These are phyloP conservation scores for Mimumesa dahlbomi DNA, from an alignment of 2,888 invertebrate species.

Conservation along the genomic window DNA sequence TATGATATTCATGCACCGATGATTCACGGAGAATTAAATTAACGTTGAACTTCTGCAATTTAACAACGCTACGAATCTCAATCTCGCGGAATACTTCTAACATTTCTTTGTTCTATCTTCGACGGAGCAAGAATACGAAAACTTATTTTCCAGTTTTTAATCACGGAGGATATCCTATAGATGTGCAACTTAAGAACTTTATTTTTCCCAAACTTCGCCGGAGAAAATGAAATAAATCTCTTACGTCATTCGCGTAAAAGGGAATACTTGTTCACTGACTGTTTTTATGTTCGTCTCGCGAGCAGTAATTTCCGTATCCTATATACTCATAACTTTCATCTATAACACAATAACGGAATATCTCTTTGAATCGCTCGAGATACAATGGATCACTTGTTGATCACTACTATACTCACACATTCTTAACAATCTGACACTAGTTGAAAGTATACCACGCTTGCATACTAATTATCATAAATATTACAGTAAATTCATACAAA, in stretches of 20 bases:
- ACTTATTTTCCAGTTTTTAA: slow-evolving; percentile 52
- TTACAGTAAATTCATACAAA: too few relatives aligned
- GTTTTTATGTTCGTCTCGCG: slow-evolving; percentile 28
- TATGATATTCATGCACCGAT: slow-evolving; percentile 4
- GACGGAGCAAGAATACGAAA: slow-evolving; percentile 13
- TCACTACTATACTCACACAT: too few relatives aligned
- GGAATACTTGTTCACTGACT: slow-evolving; percentile 1
- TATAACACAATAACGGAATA: slow-evolving; percentile 22
- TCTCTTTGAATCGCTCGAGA: slow-evolving; percentile 12
- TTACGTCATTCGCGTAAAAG: slow-evolving; percentile 2
- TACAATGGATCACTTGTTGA: slow-evolving; percentile 23
- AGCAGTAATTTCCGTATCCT: slow-evolving; percentile 19
- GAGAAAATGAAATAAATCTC: slow-evolving; percentile 35
- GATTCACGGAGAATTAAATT: slow-evolving; percentile 28
- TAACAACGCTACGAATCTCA: background rate
- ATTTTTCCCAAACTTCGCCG: slow-evolving; percentile 20
- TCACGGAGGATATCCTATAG: slow-evolving; percentile 32
- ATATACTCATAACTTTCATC: slow-evolving; percentile 35
- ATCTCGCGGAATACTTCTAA: slow-evolving; percentile 14
- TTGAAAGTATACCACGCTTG: too few relatives aligned
- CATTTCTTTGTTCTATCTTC: slow-evolving; percentile 25
- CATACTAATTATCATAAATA: too few relatives aligned
- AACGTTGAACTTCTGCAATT: slow-evolving; percentile 31
- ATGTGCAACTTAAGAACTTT: slow-evolving; percentile 36
- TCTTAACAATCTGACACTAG: too few relatives aligned